These are phyloP conservation scores for Onychorhynchus coronatus DNA, from an alignment of 2,113 vertebrate genomes.

Conservation along the genomic window DNA sequence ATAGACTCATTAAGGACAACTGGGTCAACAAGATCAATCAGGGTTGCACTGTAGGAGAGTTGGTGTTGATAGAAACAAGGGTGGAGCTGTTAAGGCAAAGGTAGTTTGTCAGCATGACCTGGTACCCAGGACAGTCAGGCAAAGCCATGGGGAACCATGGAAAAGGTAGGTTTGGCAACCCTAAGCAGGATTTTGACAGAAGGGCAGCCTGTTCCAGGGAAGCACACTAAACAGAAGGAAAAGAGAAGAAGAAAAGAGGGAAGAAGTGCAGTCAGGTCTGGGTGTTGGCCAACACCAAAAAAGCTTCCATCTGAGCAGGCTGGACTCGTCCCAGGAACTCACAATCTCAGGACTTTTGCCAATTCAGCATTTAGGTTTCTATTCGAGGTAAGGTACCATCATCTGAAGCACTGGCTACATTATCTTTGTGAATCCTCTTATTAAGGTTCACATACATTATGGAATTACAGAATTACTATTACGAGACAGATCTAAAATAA, in stretches of 20 bases:
- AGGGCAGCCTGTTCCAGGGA: neutral
- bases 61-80: neutral
- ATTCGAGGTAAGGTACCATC: neutral
- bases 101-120: neutral
- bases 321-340: neutral
- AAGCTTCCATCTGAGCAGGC: neutral
- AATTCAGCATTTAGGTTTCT: neutral
- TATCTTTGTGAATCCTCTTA: neutral
- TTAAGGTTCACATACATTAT: neutral
- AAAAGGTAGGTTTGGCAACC: neutral
- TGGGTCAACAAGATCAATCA: neutral
- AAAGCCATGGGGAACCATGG: rapidly evolving
- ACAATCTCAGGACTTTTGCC: neutral
- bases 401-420: neutral
- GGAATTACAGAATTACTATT: neutral
- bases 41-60: neutral
- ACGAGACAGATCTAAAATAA: neutral
- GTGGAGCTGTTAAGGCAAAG: neutral
- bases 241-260: neutral
- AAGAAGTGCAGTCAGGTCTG: neutral
- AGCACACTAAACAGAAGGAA: neutral
- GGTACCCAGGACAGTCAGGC: neutral
- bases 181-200: neutral
- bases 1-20: neutral
- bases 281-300: neutral